These are phyloP conservation scores for Poliocrania exsul DNA, from an alignment of 2,797 vertebrate species.

Conservation along the genomic window DNA sequence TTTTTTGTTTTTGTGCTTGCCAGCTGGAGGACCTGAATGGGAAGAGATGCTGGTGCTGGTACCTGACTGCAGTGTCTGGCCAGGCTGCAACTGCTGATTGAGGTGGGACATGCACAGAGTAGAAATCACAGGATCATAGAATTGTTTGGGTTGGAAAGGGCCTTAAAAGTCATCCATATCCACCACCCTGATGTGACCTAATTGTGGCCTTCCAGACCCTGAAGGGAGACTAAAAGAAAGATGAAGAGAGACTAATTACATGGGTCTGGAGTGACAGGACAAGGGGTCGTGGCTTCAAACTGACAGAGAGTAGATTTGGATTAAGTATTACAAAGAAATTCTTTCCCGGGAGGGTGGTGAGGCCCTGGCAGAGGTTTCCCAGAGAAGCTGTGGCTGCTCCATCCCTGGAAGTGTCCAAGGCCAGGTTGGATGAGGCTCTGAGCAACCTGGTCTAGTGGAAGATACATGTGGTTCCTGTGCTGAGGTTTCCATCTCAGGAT, in stretches of 20 bases:
- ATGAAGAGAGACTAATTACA: background rate
- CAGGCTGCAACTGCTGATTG: accelerated
- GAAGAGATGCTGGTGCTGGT: background rate
- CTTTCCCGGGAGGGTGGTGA: accelerated
- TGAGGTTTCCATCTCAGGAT: background rate
- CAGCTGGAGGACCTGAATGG: background rate
- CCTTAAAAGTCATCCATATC: background rate
- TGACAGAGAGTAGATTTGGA: accelerated
- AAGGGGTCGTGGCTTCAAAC: background rate
- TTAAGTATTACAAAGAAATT: accelerated
- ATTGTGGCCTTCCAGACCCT: background rate
- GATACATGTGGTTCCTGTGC: background rate
- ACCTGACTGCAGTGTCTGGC: background rate
- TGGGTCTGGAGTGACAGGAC: background rate
- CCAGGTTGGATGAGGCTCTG: background rate
- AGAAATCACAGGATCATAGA: background rate
- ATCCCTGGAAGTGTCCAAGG: accelerated
- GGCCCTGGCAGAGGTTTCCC: background rate
- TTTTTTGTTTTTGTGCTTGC: background rate
- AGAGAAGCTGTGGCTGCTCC: background rate
- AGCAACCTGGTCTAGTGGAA: accelerated
- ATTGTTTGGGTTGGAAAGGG: background rate
- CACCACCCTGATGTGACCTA: background rate
- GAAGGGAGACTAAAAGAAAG: background rate
- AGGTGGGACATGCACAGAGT: accelerated